Percentiles rank a stretch among this genome's conserved stretches.
Evolutionary conservation across 1,140 invertebrate species (phyloP).

Genomic region (Euura saliciscinereae): DNA sequence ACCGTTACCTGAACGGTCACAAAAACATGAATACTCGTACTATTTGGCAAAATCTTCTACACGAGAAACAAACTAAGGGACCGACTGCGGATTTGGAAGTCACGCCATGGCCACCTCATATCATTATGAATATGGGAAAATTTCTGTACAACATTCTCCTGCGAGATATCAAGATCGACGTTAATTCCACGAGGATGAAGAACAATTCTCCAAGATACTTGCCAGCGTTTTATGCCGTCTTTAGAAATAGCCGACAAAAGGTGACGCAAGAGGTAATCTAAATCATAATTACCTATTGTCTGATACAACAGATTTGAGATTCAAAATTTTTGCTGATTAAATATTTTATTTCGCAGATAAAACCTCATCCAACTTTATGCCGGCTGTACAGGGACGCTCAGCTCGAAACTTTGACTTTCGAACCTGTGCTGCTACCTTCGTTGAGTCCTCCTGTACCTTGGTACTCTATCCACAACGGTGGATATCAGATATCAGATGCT

Average conservation of each 20-base stretch:
- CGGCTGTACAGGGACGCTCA: conserved; percentile 71
- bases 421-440: conserved; percentile 74
- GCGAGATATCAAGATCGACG: conserved; percentile 82
- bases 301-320: not conserved
- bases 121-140: conserved; percentile 71
- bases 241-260: conserved; percentile 68
- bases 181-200: conserved; percentile 68
- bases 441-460: conserved; percentile 84
- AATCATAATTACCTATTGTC: not conserved
- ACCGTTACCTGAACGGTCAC: conserved; percentile 67
- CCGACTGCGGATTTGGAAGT: conserved; percentile 64
- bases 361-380: conserved; percentile 79
- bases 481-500: conserved; percentile 75
- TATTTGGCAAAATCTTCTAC: conserved; percentile 73
- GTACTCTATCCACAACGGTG: conserved; percentile 69
- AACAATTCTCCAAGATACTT: conserved; percentile 35
- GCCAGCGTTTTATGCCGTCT: conserved; percentile 86
- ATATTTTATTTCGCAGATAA: conserved; percentile 45
- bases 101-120: conserved; percentile 69
- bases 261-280: conserved; percentile 72
- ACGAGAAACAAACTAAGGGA: conserved; percentile 62
- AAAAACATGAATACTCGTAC: conserved; percentile 68
- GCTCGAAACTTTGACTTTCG: conserved; percentile 72
- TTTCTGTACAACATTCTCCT: conserved; percentile 89
- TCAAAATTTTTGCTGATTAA: conserved; percentile 15